Conservation (phyloP, 1,140 invertebrate genomes). For the Drosophila kurseongensis region DNA sequence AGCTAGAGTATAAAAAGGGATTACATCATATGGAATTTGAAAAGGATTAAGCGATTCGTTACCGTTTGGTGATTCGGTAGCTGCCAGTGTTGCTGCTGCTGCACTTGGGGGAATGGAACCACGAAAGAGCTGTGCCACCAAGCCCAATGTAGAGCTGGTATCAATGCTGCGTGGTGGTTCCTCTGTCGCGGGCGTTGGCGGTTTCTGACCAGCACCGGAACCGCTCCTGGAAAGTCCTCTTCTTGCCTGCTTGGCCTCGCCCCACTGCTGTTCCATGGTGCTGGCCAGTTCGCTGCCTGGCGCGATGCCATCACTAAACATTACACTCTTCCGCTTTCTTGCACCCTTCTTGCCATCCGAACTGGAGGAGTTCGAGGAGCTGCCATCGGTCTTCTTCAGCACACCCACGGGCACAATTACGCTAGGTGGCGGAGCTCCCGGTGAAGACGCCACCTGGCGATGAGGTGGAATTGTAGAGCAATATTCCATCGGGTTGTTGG, state of each 20-base stretch:
- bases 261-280: conserved; percentile 81
- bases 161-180: conserved; percentile 65
- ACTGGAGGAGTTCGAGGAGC: conserved; percentile 74
- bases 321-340: conserved; percentile 90
- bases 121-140: conserved; percentile 76
- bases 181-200: conserved; percentile 54
- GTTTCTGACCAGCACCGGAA: conserved; percentile 56
- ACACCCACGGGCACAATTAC: conserved; percentile 95
- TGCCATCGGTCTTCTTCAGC: conserved; percentile 89
- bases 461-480: conserved; percentile 94
- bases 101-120: conserved; percentile 78
- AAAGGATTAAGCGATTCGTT: not conserved
- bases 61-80: conserved; percentile 54
- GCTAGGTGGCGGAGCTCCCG: conserved; percentile 88
- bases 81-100: conserved; percentile 66
- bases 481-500: conserved; percentile 96
- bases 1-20: conserved; percentile 10
- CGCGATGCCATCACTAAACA: conserved; percentile 96
- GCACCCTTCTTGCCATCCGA: conserved; percentile 84
- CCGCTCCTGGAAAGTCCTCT: conserved; percentile 57
- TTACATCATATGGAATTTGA: not conserved
- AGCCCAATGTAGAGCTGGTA: conserved; percentile 61
- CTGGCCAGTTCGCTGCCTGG: conserved; percentile 95
- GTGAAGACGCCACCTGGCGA: conserved; percentile 88
- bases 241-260: conserved; percentile 73